Evolutionary conservation across 92 coral and sea anemone genomes (phyloP), one percentile per base, ranked within the genome.

Genomic region (Umimayanthus kanabou): DNA sequence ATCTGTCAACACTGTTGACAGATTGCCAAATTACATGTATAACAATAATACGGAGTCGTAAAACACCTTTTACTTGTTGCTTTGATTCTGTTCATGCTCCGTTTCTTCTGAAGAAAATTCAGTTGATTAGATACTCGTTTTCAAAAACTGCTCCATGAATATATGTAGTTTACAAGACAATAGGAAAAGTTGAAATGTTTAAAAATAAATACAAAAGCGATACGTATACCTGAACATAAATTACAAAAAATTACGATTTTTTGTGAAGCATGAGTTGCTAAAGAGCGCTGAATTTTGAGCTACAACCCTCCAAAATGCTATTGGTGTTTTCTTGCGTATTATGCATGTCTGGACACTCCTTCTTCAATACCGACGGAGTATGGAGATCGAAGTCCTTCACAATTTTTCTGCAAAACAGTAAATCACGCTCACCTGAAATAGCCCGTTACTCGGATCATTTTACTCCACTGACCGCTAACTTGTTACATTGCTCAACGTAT

Each of bases 391-490:
- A 10, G 25, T 26, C 20, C 25, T 80, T 57, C 84, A 4, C 40
- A 16, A 15, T 29, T 72, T 29, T 49, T 69, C 43, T 26, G 78
- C 70, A 28, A 26, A 47, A 69, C 10, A 43, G 23, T 14, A 26
- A 22, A 43, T 43, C 39, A 83, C 42, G 87, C 79, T 72, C 37
- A 83, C 87, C 87, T 83, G 65, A 83, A 83, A 47, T 70, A 78
- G 77, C 87, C 87, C 47, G 74, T 70, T 13, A 83, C 65, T 6
- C 87, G 42, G 49, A 70, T 83, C 87, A 83, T 83, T 72, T 83
- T 29, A 43, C 43, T 25, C 16, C 33, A 69, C 76, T 43, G 14
- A 18, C 43, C 77, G 66, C 33, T 83, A 71, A 47, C 45, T 83
- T 71, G 20, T 4, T 47, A 8, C 39, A 43, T 28, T 18, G 69